Percentiles rank a stretch among this genome's conserved stretches.
Evolutionary conservation across 2,113 vertebrate species (phyloP).

Genomic region (Silurus asotus): DNA sequence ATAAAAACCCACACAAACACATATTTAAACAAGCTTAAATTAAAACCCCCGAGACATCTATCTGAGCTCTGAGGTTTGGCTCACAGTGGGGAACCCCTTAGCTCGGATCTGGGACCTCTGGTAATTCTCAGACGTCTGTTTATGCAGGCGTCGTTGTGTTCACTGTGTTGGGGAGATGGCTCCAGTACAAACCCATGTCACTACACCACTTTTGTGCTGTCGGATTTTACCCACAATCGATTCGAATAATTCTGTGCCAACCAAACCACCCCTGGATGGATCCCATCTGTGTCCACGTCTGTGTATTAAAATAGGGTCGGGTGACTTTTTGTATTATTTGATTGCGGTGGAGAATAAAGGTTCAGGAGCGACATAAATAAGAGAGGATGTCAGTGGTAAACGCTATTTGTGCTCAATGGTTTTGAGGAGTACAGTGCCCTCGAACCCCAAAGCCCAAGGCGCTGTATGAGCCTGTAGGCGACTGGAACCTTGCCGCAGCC

Average conservation of each 20-base stretch:
- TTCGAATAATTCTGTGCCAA: conserved; percentile 37
- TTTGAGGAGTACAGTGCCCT: conserved; percentile 2
- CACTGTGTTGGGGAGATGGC: conserved; percentile 16
- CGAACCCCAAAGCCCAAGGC: conserved; percentile 48
- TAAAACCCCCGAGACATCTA: conserved; percentile 7
- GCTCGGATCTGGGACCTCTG: conserved; percentile 46
- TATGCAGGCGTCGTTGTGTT: conserved; percentile 22
- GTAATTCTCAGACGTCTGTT: conserved; percentile 38
- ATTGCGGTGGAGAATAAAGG: conserved; percentile 29
- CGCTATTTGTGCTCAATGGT: conserved; percentile 17
- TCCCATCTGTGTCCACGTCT: conserved; percentile 38
- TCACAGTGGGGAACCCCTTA: neutral
- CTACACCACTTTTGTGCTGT: conserved; percentile 38
- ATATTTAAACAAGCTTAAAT: conserved; percentile 4
- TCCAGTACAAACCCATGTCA: conserved; percentile 24
- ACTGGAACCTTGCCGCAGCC: conserved; percentile 41
- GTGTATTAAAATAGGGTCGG: conserved; percentile 38
- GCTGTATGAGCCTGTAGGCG: conserved; percentile 24
- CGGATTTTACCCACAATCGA: conserved; percentile 47
- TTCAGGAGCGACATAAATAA: conserved; percentile 44
- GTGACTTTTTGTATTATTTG: conserved; percentile 33
- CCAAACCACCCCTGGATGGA: conserved; percentile 12
- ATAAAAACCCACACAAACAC: conserved; percentile 34
- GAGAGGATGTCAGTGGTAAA: conserved; percentile 37
- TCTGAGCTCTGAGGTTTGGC: conserved; percentile 32